phyloP scores from a whole-genome alignment of 2,797 vertebrate genomes.

The Protosalanx chinensis region DNA sequence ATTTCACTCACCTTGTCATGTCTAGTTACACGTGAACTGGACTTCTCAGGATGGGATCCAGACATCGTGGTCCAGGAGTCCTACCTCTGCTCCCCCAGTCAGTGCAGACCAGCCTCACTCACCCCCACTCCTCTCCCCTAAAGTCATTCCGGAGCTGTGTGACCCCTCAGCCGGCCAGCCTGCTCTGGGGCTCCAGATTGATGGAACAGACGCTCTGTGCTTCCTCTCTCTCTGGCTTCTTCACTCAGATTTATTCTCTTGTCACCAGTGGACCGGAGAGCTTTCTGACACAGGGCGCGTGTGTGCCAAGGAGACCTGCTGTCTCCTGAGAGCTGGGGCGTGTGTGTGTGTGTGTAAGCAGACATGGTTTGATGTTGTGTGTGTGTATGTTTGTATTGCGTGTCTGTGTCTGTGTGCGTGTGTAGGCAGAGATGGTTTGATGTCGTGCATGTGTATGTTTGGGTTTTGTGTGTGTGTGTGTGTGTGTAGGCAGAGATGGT shows the following conservation, averaged over 20 bases:
- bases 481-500: no score
- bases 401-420: no score
- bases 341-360: constrained; percentile 12
- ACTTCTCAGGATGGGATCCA: not conserved
- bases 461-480: no score
- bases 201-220: constrained; percentile 45
- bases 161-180: constrained; percentile 39
- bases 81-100: constrained; percentile 1
- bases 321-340: constrained; percentile 32
- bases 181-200: constrained; percentile 52
- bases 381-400: no score
- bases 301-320: constrained; percentile 45
- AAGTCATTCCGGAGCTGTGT: constrained; percentile 23
- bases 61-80: not conserved
- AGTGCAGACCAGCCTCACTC: constrained; percentile 46
- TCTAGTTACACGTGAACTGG: not conserved
- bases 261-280: constrained; percentile 61
- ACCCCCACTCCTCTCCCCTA: constrained; percentile 37
- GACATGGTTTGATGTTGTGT: constrained; percentile 2
- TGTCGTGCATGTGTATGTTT: not conserved
- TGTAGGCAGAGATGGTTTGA: constrained; percentile 6
- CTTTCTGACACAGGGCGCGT: constrained; percentile 52
- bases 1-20: not conserved
- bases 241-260: constrained; percentile 64
- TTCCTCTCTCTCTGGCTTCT: constrained; percentile 3